These are phyloP conservation scores for Heliconius hermathena DNA, from an alignment of 1,140 invertebrate species.

Conservation along the genomic window DNA sequence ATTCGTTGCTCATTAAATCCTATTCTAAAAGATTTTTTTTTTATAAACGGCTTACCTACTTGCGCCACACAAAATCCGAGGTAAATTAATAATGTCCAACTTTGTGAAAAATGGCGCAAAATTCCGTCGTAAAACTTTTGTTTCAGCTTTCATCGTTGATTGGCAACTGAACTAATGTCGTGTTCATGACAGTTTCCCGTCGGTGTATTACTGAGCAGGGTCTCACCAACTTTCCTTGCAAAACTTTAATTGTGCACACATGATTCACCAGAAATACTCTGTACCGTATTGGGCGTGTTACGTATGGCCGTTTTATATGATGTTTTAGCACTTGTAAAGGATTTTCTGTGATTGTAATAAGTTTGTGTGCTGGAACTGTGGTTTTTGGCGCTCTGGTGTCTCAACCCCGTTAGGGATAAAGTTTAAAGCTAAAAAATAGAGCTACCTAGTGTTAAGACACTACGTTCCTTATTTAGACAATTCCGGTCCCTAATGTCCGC, in stretches of 20 bases:
- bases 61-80: neutral
- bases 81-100: neutral
- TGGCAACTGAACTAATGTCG: constrained; percentile 35
- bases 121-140: constrained; percentile 13
- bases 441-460: no score
- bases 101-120: constrained; percentile 10
- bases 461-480: no score
- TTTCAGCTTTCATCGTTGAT: constrained; percentile 17
- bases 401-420: no score
- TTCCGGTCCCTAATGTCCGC: no score
- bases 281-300: neutral
- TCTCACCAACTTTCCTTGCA: constrained; percentile 24
- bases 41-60: constrained; percentile 1
- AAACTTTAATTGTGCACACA: constrained; percentile 64
- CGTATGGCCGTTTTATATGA: neutral
- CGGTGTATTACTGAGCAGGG: constrained; percentile 32
- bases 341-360: neutral
- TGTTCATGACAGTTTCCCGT: constrained; percentile 29
- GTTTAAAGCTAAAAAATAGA: no score
- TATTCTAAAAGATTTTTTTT: neutral
- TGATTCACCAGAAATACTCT: constrained; percentile 51
- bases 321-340: neutral
- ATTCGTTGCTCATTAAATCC: neutral
- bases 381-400: no score
- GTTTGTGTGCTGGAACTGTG: no score